Base-by-base conservation (phyloP, 2,797 vertebrate genomes). In the Sorex maritimensis region DNA sequence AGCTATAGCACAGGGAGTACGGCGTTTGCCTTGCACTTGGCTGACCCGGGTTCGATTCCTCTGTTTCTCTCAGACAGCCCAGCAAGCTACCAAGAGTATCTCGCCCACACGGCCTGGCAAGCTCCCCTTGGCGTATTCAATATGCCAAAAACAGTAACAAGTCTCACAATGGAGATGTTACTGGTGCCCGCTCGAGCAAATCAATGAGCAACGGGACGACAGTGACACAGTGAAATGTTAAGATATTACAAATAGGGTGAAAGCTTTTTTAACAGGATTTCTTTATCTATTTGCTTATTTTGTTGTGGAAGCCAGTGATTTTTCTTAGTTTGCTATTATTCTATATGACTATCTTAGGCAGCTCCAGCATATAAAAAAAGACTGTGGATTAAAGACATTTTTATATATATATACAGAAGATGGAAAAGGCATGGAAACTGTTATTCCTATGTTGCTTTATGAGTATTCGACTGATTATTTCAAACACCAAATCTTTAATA, bases 361-460 rank as follows among this genome's bases (percentile, higher is more conserved):
- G 73, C 94, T 95, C 65, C 24, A 14, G 55, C 73, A 77, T 8
- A 58, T 79, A 68, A n/a, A 77, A 93, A 89, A 83, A 38, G 24
- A 88, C 52, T 28, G 49, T 28, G 49, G 38, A 75, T 82, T 96
- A 95, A 80, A 88, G 21, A 85, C 68, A 61, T 86, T 24, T 74
- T 91, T 82, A 28, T 44, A 44, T 34, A 44, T 34, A 41, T 74
- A 94, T 94, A 81, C 67, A 88, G 96, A 96, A 86, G 38, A 21
- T 17, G 75, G 41, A 55, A 90, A 94, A 92, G 94, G 81, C 69
- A 49, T 4, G 2, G 65, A 75, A 84, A 71, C 55, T 90, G 30
- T 83, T 84, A 72, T n/a, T 93, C 95, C 91, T 94, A 23, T 91
- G 30, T 84, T 84, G 88, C 81, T 92, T 72, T 49, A 83, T 55